Evolutionary conservation across 2,797 vertebrate genomes (phyloP), one percentile per base, ranked within the genome.

Genomic region (Pantherophis vulpinus): DNA sequence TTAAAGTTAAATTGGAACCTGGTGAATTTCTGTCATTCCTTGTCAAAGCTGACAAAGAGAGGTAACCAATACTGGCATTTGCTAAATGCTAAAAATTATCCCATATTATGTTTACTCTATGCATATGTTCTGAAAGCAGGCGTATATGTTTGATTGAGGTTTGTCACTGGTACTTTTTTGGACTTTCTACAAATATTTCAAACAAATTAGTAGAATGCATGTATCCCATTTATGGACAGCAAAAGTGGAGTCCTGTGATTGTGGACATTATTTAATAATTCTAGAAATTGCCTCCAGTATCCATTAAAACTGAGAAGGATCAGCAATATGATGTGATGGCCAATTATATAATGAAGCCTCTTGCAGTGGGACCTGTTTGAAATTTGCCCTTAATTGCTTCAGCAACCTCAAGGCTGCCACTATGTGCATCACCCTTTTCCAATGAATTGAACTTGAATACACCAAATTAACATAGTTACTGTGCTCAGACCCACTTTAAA

Each of bases 121-220:
- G 18, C 11, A 29, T 54, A 70, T 47, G 54, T 51, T 70, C 88
- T 54, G 32, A 60, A 87, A 74, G 37, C 54, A 74, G 42, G 27
- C 29, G 59, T 88, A 56, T 23, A 14, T 59, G 32, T 87, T 91
- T 86, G 58, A 87, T 37, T 60, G 86, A 89, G 25, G 83, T 27
- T 47, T 83, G 79, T 88, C 89, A 86, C 88, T 61, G 32, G 37
- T 42, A 61, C 5, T 37, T 63, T 70, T 91, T 83, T 86, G 47
- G 47, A 89, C 32, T 37, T 88, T 60, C 89, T 23, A 88, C 74
- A 89, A 63, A 74, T 27, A 74, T 86, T 86, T 42, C 90, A 63
- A 86, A 66, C 90, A 93, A 86, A 89, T 91, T 51, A 86, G 93
- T 25, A 13, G 59, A 93, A 11, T 58, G 91, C 60, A n/a, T 91